Percentiles rank a stretch among this genome's conserved stretches.
Evolutionary conservation across 2,797 vertebrate genomes (phyloP).

Genomic region (Sciurus vulgaris): DNA sequence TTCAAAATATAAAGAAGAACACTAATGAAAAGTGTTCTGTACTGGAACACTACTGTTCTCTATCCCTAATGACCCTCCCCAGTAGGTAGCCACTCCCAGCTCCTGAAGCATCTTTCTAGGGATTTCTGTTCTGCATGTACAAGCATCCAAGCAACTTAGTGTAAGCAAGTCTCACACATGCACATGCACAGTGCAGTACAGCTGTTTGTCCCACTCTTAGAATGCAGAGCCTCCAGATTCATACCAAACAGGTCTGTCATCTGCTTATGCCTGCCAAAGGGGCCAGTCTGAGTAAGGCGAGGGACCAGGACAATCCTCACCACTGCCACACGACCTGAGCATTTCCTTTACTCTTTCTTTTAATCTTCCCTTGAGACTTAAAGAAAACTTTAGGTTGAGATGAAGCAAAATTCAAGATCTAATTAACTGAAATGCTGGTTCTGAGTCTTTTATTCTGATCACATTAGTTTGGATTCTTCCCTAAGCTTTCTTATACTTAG

Average conservation of each 20-base stretch:
- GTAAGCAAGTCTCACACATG: background rate
- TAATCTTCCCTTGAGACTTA: background rate
- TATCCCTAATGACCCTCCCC: background rate
- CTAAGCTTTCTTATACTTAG: background rate
- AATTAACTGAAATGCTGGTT: background rate
- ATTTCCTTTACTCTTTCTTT: background rate
- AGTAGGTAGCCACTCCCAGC: background rate
- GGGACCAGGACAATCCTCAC: background rate
- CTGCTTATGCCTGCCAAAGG: background rate
- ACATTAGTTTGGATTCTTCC: background rate
- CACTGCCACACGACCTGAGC: background rate
- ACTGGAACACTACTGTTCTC: too few species aligned
- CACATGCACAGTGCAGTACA: fast-evolving
- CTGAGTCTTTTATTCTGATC: background rate
- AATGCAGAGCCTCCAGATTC: background rate
- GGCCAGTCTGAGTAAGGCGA: background rate
- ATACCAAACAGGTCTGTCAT: background rate
- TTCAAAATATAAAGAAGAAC: background rate
- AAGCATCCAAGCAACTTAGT: background rate
- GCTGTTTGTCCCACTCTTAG: too few species aligned
- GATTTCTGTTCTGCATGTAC: background rate
- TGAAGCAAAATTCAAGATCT: slow-evolving; percentile 20
- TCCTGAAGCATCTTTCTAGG: background rate
- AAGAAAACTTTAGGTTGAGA: background rate
- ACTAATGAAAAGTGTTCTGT: background rate